Evolutionary conservation across 1,140 invertebrate genomes (phyloP).

Genomic region (Platyscapa corneri): DNA sequence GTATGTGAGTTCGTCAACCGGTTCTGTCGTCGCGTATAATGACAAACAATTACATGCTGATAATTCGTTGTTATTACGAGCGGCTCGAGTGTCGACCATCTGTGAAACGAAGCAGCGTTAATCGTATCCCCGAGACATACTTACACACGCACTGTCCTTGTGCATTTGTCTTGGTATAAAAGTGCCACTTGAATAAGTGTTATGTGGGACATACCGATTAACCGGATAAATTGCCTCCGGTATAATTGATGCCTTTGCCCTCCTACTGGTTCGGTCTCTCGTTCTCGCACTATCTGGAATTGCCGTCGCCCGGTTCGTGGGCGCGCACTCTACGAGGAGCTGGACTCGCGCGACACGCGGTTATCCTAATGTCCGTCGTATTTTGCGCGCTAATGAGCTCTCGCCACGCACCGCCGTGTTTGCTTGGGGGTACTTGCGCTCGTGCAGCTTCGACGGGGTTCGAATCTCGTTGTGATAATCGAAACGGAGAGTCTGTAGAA

Average conservation of each 20-base stretch:
- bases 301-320: background rate
- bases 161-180: background rate
- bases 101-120: background rate
- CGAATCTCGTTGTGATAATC: background rate
- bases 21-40: background rate
- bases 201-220: constrained; percentile 52
- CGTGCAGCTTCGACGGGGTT: background rate
- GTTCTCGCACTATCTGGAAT: constrained; percentile 33
- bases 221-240: constrained; percentile 36
- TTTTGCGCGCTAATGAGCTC: constrained; percentile 33
- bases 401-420: constrained; percentile 11
- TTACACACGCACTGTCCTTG: background rate
- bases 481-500: background rate
- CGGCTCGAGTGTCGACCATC: background rate
- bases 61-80: constrained; percentile 51
- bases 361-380: constrained; percentile 16
- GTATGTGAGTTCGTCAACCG: background rate
- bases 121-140: background rate
- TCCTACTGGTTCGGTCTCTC: background rate
- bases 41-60: constrained; percentile 53
- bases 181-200: constrained; percentile 35
- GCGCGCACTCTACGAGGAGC: background rate
- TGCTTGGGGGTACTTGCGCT: too few species aligned
- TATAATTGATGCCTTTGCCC: constrained; percentile 46
- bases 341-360: background rate